Evolutionary conservation across 2,888 invertebrate genomes (phyloP).

Genomic region (Lycia hirtaria): DNA sequence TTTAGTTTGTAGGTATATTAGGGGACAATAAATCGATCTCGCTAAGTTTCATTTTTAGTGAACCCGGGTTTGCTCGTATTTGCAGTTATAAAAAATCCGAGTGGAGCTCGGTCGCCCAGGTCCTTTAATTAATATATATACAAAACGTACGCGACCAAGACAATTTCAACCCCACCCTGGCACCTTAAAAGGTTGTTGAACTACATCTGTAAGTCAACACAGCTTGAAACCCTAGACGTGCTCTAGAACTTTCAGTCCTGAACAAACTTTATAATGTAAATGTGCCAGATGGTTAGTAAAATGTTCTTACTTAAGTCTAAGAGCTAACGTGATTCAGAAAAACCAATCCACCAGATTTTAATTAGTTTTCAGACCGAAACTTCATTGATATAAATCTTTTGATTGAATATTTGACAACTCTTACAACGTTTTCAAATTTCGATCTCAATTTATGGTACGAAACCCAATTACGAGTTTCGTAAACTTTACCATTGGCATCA

Average conservation of each 20-base stretch:
- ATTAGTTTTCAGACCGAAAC: neutral
- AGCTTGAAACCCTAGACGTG: neutral
- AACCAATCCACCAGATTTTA: slow-evolving; percentile 3
- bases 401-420: neutral
- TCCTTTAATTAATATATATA: too few species aligned
- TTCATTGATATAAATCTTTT: neutral
- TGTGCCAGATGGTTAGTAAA: slow-evolving; percentile 13
- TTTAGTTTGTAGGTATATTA: too few species aligned
- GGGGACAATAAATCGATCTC: too few species aligned
- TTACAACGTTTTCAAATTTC: neutral
- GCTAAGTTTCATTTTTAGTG: too few species aligned
- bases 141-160: too few species aligned
- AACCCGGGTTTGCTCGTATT: too few species aligned
- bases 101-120: too few species aligned
- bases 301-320: slow-evolving; percentile 7
- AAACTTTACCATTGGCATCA: too few species aligned
- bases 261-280: slow-evolving; percentile 15
- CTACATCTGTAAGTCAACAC: neutral
- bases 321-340: slow-evolving; percentile 2
- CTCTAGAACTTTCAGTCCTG: slow-evolving; percentile 4
- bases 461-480: neutral
- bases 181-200: slow-evolving; percentile 1
- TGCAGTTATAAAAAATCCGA: too few species aligned
- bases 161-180: too few species aligned
- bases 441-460: neutral